Evolutionary conservation across 2,888 invertebrate genomes (phyloP), one percentile per base, ranked within the genome.

Genomic region (Hirtodrosophila histrioides): DNA sequence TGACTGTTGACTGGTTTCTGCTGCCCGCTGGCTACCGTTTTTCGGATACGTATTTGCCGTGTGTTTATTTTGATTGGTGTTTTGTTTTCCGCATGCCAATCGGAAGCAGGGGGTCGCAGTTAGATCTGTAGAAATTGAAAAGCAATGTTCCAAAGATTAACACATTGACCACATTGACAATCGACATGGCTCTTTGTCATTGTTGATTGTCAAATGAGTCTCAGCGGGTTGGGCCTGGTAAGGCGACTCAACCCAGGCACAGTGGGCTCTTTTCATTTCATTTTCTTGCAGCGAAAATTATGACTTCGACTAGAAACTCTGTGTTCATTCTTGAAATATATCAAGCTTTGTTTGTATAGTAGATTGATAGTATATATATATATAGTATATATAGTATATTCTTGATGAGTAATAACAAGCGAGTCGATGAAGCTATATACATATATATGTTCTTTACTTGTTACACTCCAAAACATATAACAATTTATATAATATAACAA

Each of bases 21-120:
- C 31, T 48, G 24, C 8, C 50, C 40, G 39, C 33, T 76, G 62
- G 75, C 77, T 75, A 66, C 77, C 65, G 80, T 31, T 8, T 31
- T 31, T 31, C 6, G 31, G 31, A 3, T 4, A 31, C 31, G 8
- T 31, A 31, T 31, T 31, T 31, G 31, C 9, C 44, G 10, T 35
- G 7, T 49, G 40, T 53, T 69, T 73, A 27, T 60, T 46, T 44
- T 23, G 12, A 10, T 50, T 11, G 36, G 57, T 56, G 43, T 58
- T 65, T 73, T 62, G 64, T 65, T 78, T 80, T 82, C 81, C 83
- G 83, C 81, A 83, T 83, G 61, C 79, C 79, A 78, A 62, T 49
- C 70, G 49, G n/a, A 12, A 55, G 39, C 27, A 6, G 37, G 45
- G 29, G 12, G 5, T 11, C 11, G 17, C 27, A 7, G 17, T 3